Conservation (phyloP, 1,140 invertebrate species). For the Theocolax elegans region DNA sequence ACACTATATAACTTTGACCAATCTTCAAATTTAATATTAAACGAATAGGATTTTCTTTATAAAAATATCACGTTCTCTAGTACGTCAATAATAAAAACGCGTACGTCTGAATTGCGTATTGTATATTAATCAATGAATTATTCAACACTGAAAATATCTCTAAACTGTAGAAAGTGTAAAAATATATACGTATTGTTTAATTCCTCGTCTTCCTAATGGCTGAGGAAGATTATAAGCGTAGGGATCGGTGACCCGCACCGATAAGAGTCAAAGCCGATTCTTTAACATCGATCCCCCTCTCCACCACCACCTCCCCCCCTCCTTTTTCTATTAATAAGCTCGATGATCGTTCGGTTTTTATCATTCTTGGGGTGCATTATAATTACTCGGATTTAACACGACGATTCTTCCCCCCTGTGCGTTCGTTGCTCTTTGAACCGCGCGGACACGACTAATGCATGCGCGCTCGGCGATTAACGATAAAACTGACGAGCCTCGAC, state of each 20-base stretch:
- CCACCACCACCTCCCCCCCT: constrained; percentile 17
- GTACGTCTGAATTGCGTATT: no score
- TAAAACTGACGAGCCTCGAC: not conserved
- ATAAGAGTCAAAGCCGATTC: constrained; percentile 60
- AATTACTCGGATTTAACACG: constrained; percentile 51
- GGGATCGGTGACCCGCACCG: constrained; percentile 63
- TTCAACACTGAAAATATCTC: no score
- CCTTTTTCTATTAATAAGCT: constrained; percentile 35
- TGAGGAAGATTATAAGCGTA: constrained; percentile 63
- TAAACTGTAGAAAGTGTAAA: no score
- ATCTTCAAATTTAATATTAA: no score
- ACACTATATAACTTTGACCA: no score
- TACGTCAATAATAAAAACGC: no score
- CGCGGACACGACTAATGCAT: constrained; percentile 8
- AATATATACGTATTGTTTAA: no score
- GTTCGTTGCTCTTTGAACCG: constrained; percentile 59
- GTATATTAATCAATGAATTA: no score
- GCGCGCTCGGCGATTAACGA: constrained; percentile 9
- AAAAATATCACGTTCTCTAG: no score
- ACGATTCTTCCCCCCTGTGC: not conserved
- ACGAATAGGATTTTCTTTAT: no score
- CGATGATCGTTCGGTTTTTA: constrained; percentile 53
- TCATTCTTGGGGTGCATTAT: constrained; percentile 49
- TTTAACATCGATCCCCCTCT: constrained; percentile 52
- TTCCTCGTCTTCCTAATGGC: no score